phyloP scores from a whole-genome alignment of 2,888 invertebrate species.

The Caenorhabditis sp. region DNA sequence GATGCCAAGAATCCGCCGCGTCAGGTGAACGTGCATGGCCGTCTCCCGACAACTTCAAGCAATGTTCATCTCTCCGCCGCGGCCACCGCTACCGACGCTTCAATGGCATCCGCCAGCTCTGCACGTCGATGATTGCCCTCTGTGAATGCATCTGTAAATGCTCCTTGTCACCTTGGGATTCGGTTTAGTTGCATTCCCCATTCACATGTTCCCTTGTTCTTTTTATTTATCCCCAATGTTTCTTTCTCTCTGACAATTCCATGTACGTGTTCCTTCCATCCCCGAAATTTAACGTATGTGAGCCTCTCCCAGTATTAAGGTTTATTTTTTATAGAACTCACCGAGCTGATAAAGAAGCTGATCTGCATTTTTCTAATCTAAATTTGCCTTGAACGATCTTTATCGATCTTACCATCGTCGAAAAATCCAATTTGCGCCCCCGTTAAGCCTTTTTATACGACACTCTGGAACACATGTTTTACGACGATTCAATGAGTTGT shows the following conservation, averaged over 20 bases:
- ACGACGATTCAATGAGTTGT: neutral
- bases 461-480: conserved; percentile 4
- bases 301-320: conserved; percentile 8
- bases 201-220: too few species aligned
- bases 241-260: neutral
- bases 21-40: neutral
- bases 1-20: conserved; percentile 21
- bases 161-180: conserved; percentile 3
- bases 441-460: too few species aligned
- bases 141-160: conserved; percentile 21
- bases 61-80: conserved; percentile 29
- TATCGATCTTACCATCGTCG: too few species aligned
- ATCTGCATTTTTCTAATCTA: too few species aligned
- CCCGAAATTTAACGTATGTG: conserved; percentile 16
- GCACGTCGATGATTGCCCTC: conserved; percentile 15
- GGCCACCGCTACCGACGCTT: neutral
- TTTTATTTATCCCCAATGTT: neutral
- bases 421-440: too few species aligned
- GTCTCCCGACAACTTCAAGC: conserved; percentile 35
- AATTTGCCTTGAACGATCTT: too few species aligned
- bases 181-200: too few species aligned
- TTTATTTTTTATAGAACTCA: conserved; percentile 25
- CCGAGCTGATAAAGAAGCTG: too few species aligned
- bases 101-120: conserved; percentile 6
- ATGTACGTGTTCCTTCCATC: neutral